Conservation (phyloP, 2,888 invertebrate genomes). For the Drosophila anomalipes region DNA sequence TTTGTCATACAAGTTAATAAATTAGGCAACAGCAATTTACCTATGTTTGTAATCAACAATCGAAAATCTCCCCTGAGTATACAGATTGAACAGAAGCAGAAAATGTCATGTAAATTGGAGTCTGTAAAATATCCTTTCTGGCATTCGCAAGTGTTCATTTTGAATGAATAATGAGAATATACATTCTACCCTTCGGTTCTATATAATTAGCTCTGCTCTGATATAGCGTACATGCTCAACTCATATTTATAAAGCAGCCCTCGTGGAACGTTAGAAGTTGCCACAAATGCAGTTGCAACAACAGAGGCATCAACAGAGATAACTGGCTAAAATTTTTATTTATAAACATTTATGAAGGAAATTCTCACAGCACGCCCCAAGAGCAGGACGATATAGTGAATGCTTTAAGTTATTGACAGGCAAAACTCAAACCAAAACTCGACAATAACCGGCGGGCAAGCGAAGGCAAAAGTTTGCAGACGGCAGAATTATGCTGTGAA, state of each 20-base stretch:
- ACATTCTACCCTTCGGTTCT: too few species aligned
- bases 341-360: conserved; percentile 75
- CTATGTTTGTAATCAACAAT: not conserved
- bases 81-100: too few species aligned
- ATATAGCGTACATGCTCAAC: too few species aligned
- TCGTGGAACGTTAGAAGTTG: conserved; percentile 30
- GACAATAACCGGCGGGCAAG: conserved; percentile 29
- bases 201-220: too few species aligned
- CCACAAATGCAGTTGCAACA: conserved; percentile 47
- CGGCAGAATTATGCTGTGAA: conserved; percentile 64
- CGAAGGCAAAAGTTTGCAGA: conserved; percentile 66
- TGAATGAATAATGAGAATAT: too few species aligned
- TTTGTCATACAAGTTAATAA: not conserved
- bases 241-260: conserved; percentile 6
- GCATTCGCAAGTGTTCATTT: too few species aligned
- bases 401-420: conserved; percentile 74
- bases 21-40: not conserved
- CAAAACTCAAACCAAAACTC: conserved; percentile 63
- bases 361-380: conserved; percentile 42
- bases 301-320: conserved; percentile 44
- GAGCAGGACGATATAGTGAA: conserved; percentile 41
- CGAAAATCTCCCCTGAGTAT: too few species aligned
- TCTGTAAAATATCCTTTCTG: too few species aligned
- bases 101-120: too few species aligned
- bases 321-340: conserved; percentile 70